Percentiles rank a stretch among this genome's conserved stretches.
phyloP scores from a whole-genome alignment of 2,113 vertebrate species.

The Ahaetulla prasina region DNA sequence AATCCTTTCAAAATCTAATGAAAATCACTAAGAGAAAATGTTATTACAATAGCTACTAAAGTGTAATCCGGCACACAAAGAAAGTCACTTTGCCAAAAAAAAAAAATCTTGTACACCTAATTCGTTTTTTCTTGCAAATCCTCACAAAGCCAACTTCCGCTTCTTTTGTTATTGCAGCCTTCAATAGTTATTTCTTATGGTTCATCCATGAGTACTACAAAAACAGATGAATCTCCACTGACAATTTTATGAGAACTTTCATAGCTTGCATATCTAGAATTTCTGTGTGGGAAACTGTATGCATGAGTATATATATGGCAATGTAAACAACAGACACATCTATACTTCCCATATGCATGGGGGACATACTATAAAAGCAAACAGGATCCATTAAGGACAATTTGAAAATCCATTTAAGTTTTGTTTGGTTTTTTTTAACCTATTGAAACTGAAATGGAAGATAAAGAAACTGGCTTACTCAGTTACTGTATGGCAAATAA shows the following conservation, averaged over 20 bases:
- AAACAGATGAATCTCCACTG: background rate
- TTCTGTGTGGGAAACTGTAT: background rate
- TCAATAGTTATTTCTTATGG: background rate
- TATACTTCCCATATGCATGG: accelerated
- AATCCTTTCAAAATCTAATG: conserved; percentile 42
- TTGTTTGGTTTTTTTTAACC: background rate
- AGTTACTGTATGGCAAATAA: conserved; percentile 50
- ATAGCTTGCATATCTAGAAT: background rate
- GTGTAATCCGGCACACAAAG: background rate
- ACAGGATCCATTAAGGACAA: background rate
- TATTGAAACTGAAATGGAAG: conserved; percentile 11
- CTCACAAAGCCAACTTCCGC: background rate
- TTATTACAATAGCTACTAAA: conserved; percentile 18
- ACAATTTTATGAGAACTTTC: too few relatives aligned
- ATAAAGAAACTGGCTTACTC: conserved; percentile 37
- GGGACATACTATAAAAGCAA: background rate
- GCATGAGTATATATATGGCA: background rate
- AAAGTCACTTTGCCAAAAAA: background rate
- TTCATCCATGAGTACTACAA: background rate
- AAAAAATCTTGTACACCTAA: background rate
- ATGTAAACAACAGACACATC: accelerated
- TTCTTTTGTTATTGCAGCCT: background rate
- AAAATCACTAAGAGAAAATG: conserved; percentile 30
- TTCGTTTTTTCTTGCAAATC: background rate
- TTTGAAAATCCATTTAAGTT: background rate